Evolutionary conservation across 2,113 vertebrate species (phyloP), one percentile per base, ranked within the genome.

Genomic region (Cinclus mexicanus): DNA sequence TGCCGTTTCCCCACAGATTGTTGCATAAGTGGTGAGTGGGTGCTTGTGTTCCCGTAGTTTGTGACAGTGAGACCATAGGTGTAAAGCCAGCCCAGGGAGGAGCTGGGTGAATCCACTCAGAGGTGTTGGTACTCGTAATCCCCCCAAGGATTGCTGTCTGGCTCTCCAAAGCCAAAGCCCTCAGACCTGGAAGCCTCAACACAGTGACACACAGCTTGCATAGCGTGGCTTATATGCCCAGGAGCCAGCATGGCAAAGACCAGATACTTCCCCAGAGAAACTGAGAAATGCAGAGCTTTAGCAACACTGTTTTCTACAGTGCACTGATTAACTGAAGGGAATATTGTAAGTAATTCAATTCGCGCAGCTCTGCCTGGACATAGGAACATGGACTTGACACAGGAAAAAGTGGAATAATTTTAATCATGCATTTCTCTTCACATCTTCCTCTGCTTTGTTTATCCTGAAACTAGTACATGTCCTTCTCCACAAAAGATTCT

Each of bases 21-120:
- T 50, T 87, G 87, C 8, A 0, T 52, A 64, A 74, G 65, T 0
- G 0, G 16, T 65, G 42, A 59, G 35, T 8, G n/a, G 21, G 21
- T 70, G 42, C 37, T 53, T 74, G 16, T 55, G 31, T 87, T 92
- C 25, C 23, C 0, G 0, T 14, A 42, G 28, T 70, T 77, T 56
- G 44, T 82, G 71, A 71, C 37, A 61, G 15, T 7, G 41, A 94
- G 49, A 83, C 63, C 50, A 69, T 67, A 75, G 56, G 31, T 77
- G 70, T 85, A 71, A 75, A 72, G 53, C 57, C 41, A 83, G 14
- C 1, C 1, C 28, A 50, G 65, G 72, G 53, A 37, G 63, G 61
- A 86, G 57, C 56, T 67, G 55, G 14, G 60, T 83, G 68, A 90
- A 63, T 89, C 80, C 61, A 28, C 35, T 89, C 52, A n/a, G 69